Evolutionary conservation across 2,888 invertebrate species (phyloP), one percentile per base, ranked within the genome.

Genomic region (Lasioglossum villosulum): DNA sequence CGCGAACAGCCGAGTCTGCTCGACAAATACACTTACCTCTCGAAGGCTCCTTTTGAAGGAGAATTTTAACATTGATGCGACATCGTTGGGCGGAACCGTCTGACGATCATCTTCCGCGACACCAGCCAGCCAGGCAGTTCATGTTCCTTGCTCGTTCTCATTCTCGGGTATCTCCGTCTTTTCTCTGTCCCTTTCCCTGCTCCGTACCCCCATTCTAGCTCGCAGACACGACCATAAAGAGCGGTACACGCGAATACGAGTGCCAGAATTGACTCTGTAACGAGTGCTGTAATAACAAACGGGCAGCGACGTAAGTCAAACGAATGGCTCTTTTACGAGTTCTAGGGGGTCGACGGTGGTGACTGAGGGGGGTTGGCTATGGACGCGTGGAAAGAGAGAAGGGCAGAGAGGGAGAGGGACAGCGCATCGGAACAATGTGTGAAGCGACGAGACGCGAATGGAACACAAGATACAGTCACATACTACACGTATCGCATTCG

Each of bases 241-340:
- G 70, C 80, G 79, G 79, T 83, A 77, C 84, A 83, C 86, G 90
- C 85, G 90, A 78, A 84, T 77, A 91, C 90, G 82, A 87, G 90
- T 91, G 87, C 84, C 91, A 89, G 91, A 91, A 90, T 90, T 89
- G 89, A 91, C 91, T 90, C 90, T 86, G 82, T 90, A 90, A 90
- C 90, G 92, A 92, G 91, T 88, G 75, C 86, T 89, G 92, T 91
- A 92, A 93, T 93, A 93, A 93, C 93, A 91, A 92, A 93, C 89
- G 91, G 90, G 87, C 91, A 82, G 86, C 84, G 89, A 86, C 92
- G 90, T 92, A 93, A 93, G 93, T 93, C 93, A 93, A 93, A 93
- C 90, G 90, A 91, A 93, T 92, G 91, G 92, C 88, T 90, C 90
- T 93, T 93, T 93, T 93, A 93, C 90, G 93, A 93, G 93, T 90